These are phyloP conservation scores for Shargacucullia verbasci DNA, from an alignment of 2,888 invertebrate species.

Conservation along the genomic window DNA sequence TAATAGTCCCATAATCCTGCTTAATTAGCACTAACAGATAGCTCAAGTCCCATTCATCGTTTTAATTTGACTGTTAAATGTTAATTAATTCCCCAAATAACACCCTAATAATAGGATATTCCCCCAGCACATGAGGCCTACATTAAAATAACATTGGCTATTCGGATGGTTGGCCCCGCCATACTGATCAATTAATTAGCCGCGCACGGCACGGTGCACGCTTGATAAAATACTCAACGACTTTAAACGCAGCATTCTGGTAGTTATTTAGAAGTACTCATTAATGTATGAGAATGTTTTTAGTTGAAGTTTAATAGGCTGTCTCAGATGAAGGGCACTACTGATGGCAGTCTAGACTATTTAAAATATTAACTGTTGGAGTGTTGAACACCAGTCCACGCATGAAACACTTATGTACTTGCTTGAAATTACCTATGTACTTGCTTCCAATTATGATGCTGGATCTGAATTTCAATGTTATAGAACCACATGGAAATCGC, in stretches of 20 bases:
- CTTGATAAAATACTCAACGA: conserved; percentile 52
- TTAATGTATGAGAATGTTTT: conserved; percentile 29
- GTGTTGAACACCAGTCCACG: too few relatives aligned
- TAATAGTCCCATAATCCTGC: too few relatives aligned
- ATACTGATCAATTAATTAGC: conserved; percentile 50
- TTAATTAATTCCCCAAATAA: not conserved
- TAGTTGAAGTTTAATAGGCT: conserved; percentile 14
- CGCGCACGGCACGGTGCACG: conserved; percentile 31
- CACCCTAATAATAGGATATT: not conserved
- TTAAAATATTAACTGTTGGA: not conserved
- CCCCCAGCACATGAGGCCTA: not conserved
- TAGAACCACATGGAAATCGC: too few relatives aligned
- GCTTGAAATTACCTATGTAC: too few relatives aligned
- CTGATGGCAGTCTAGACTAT: too few relatives aligned
- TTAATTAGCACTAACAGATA: too few relatives aligned
- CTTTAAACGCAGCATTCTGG: conserved; percentile 26
- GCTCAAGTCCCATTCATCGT: too few relatives aligned
- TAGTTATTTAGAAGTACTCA: conserved; percentile 28
- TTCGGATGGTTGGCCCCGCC: conserved; percentile 34
- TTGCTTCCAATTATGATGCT: too few relatives aligned
- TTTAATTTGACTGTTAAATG: too few relatives aligned
- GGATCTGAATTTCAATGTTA: too few relatives aligned
- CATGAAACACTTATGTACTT: too few relatives aligned
- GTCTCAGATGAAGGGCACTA: conserved; percentile 13
- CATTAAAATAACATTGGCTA: conserved; percentile 36